These are phyloP conservation scores for Caerostris darwini DNA, from an alignment of 1,140 invertebrate species.

Conservation along the genomic window DNA sequence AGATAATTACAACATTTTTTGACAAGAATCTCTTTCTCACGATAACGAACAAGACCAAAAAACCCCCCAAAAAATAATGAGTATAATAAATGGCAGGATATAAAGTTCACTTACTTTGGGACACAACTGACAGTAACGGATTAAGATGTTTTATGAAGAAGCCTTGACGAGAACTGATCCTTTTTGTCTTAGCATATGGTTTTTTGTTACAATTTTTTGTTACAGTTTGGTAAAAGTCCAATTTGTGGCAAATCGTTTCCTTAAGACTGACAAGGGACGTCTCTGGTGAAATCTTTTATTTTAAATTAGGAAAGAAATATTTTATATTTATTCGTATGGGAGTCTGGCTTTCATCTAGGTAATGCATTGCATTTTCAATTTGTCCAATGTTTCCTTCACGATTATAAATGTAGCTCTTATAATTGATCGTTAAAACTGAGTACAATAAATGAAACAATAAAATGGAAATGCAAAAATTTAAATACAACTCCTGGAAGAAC, in stretches of 20 bases:
- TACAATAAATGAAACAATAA: too few relatives aligned
- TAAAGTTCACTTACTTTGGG: slow-evolving; percentile 68
- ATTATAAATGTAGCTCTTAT: too few relatives aligned
- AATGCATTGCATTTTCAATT: too few relatives aligned
- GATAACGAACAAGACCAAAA: slow-evolving; percentile 63
- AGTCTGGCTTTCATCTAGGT: too few relatives aligned
- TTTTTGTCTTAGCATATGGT: slow-evolving; percentile 11
- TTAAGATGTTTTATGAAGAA: slow-evolving; percentile 70
- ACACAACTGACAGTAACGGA: slow-evolving; percentile 61
- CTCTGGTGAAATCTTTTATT: background rate
- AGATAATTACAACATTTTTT: slow-evolving; percentile 75
- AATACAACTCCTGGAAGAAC: too few relatives aligned
- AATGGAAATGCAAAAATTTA: too few relatives aligned
- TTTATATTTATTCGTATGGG: background rate
- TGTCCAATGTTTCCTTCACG: too few relatives aligned
- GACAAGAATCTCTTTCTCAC: slow-evolving; percentile 51
- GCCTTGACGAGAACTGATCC: background rate
- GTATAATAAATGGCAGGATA: slow-evolving; percentile 68
- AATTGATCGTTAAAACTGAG: too few relatives aligned
- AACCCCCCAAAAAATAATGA: slow-evolving; percentile 46
- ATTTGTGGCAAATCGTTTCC: background rate
- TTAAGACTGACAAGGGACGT: background rate
- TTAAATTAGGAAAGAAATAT: background rate
- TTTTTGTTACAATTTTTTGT: background rate
- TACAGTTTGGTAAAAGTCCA: background rate